Conservation (phyloP, 1,140 invertebrate genomes). For the Centruroides sculpturatus region DNA sequence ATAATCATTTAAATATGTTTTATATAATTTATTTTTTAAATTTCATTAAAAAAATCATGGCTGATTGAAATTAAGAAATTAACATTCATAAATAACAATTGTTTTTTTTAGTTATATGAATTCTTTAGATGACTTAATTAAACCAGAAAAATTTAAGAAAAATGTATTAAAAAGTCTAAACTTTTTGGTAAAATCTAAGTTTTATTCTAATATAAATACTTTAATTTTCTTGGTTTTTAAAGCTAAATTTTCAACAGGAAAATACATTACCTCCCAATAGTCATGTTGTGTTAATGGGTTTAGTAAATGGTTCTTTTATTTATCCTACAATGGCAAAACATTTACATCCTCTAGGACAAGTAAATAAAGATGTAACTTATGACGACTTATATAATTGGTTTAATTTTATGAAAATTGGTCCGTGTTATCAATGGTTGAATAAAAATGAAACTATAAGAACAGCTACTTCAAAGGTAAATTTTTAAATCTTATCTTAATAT, state of each 20-base stretch:
- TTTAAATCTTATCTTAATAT: background rate
- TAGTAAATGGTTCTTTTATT: conserved; percentile 34
- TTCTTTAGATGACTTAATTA: conserved; percentile 34
- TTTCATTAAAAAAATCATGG: too few species aligned
- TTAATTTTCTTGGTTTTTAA: too few species aligned
- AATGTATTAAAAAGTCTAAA: conserved; percentile 27
- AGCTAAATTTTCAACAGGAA: conserved; percentile 22
- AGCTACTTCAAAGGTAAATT: conserved; percentile 23
- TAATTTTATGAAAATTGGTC: conserved; percentile 35
- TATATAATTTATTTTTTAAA: too few species aligned
- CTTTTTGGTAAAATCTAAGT: conserved; percentile 1
- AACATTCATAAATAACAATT: too few species aligned
- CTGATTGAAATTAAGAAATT: too few species aligned
- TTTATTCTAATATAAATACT: too few species aligned
- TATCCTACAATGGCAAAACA: conserved; percentile 30
- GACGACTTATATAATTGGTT: conserved; percentile 34
- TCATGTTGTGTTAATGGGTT: conserved; percentile 32
- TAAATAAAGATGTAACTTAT: conserved; percentile 32
- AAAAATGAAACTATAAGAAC: conserved; percentile 30
- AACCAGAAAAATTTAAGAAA: conserved; percentile 25
- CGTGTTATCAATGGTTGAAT: conserved; percentile 36
- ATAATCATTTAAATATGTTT: too few species aligned
- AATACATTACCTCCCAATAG: conserved; percentile 29
- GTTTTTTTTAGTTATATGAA: conserved; percentile 20
- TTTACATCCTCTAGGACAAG: conserved; percentile 34